phyloP scores from a whole-genome alignment of 2,797 vertebrate genomes.

The Tiaroga cobitis region DNA sequence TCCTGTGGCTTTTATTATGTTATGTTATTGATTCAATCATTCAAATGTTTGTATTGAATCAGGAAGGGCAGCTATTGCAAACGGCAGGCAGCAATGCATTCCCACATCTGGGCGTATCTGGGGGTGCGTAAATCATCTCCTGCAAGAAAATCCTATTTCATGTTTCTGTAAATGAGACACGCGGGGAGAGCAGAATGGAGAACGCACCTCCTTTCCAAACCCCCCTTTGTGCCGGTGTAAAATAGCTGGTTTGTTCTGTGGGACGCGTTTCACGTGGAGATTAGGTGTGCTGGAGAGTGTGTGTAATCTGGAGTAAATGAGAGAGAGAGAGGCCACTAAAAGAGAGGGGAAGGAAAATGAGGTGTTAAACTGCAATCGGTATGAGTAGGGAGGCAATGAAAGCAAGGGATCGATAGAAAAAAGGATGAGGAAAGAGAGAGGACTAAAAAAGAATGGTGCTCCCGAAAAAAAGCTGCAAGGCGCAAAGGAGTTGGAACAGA shows the following conservation, averaged over 20 bases:
- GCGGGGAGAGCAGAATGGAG: conserved; percentile 26
- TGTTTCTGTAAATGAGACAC: conserved; percentile 46
- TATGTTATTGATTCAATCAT: conserved; percentile 10
- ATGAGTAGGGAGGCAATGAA: conserved; percentile 20
- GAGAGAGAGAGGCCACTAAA: conserved; percentile 58
- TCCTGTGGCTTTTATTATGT: too few relatives aligned
- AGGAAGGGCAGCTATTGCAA: background rate
- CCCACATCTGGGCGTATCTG: conserved; percentile 41
- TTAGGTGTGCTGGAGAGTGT: conserved; percentile 27
- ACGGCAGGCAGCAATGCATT: background rate
- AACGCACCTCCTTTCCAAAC: background rate
- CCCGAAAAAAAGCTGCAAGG: background rate
- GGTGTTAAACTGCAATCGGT: conserved; percentile 29
- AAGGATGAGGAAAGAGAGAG: conserved; percentile 10
- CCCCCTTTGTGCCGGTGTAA: conserved; percentile 25
- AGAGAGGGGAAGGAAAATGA: conserved; percentile 36
- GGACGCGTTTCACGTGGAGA: conserved; percentile 28
- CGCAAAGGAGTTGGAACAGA: conserved; percentile 9
- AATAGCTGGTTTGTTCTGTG: conserved; percentile 59
- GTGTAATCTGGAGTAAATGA: conserved; percentile 33
- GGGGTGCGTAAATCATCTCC: conserved; percentile 37
- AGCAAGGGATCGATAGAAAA: background rate
- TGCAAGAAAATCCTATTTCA: conserved; percentile 47
- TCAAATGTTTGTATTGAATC: conserved; percentile 8
- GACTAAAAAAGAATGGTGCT: background rate